Evolutionary conservation across 2,797 vertebrate genomes (phyloP).

Genomic region (Pteronotus mesoamericanus): DNA sequence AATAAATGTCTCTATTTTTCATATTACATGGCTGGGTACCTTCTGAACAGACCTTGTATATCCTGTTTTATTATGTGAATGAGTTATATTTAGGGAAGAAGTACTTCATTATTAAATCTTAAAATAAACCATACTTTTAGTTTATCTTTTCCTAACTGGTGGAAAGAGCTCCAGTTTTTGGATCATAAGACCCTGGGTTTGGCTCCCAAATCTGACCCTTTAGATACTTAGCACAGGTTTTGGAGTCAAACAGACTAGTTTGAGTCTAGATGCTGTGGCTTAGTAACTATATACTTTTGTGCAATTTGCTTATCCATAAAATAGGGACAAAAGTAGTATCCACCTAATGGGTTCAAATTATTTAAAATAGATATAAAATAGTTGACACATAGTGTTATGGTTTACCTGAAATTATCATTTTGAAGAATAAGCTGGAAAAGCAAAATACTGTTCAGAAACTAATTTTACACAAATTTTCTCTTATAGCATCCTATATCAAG

Average conservation of each 20-base stretch:
- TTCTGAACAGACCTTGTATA: background rate
- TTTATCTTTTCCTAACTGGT: background rate
- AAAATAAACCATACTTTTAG: background rate
- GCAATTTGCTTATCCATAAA: background rate
- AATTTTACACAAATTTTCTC: conserved; percentile 26
- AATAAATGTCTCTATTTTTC: background rate
- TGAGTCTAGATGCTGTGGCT: background rate
- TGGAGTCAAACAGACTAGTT: background rate
- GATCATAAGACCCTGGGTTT: background rate
- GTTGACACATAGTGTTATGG: background rate
- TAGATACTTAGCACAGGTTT: background rate
- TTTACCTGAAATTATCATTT: background rate
- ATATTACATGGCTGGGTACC: background rate
- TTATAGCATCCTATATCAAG: conserved; percentile 94
- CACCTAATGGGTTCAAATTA: background rate
- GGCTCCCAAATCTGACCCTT: background rate
- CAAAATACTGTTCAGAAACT: background rate
- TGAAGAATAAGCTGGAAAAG: background rate
- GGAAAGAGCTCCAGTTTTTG: background rate
- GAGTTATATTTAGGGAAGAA: conserved; percentile 16
- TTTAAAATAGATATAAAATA: background rate
- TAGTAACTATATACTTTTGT: background rate
- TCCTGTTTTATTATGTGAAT: background rate
- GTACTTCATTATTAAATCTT: background rate
- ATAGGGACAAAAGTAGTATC: background rate